phyloP scores from a whole-genome alignment of 2,113 vertebrate genomes.

The Esox niger region DNA sequence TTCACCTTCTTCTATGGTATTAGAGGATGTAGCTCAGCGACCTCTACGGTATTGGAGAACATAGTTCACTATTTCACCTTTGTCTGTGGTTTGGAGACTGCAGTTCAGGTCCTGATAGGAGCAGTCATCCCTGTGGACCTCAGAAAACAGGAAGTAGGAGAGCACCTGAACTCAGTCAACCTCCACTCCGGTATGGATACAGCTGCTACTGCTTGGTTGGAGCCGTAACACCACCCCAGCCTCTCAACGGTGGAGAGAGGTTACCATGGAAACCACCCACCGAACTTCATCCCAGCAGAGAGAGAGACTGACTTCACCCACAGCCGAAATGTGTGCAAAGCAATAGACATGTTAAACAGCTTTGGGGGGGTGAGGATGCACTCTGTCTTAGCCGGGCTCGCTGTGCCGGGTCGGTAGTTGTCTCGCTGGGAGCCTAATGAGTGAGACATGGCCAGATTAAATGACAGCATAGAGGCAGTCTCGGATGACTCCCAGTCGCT shows the following conservation, averaged over 20 bases:
- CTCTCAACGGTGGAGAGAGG: slow-evolving; percentile 14
- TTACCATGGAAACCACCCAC: slow-evolving; percentile 58
- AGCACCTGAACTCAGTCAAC: slow-evolving; percentile 57
- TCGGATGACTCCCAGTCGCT: slow-evolving; percentile 5
- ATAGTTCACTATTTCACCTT: no score
- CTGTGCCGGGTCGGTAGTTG: not conserved
- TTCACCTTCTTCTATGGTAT: no score
- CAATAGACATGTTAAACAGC: not conserved
- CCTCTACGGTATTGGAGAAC: no score
- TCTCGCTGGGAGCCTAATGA: slow-evolving; percentile 22
- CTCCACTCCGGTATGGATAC: slow-evolving; percentile 53
- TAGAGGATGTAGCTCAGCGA: no score
- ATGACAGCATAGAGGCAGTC: slow-evolving; percentile 15
- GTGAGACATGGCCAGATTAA: slow-evolving; percentile 25
- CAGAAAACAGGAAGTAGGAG: slow-evolving; percentile 14
- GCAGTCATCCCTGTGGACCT: slow-evolving; percentile 41
- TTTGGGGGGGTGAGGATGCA: not conserved
- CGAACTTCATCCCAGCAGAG: slow-evolving; percentile 29
- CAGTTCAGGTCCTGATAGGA: slow-evolving; percentile 34
- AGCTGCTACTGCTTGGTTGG: not conserved
- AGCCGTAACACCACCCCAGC: slow-evolving; percentile 1
- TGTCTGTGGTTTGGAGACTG: not conserved
- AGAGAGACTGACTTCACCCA: not conserved
- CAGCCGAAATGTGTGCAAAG: slow-evolving; percentile 1
- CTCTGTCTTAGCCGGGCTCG: not conserved